Percentiles rank a stretch among this genome's conserved stretches.
Conservation (phyloP, 1,140 invertebrate genomes). For the Ostrea edulis region DNA sequence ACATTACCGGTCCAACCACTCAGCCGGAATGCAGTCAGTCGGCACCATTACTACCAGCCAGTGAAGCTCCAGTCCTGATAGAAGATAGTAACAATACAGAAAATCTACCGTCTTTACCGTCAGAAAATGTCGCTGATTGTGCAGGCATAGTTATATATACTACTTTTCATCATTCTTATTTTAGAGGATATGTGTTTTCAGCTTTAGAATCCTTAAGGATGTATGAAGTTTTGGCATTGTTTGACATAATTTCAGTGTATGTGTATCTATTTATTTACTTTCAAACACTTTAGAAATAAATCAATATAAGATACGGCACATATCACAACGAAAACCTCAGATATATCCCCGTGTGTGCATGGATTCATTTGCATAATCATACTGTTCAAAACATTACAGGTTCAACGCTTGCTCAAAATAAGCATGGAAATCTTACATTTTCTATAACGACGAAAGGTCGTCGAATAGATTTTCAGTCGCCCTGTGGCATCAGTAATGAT, state of each 20-base stretch:
- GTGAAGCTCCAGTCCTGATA: not conserved
- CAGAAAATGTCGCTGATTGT: not conserved
- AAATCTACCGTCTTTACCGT: not conserved
- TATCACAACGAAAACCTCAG: too few species aligned
- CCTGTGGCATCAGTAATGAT: conserved; percentile 13
- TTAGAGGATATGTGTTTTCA: too few species aligned
- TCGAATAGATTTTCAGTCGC: conserved; percentile 43
- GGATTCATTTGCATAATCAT: too few species aligned
- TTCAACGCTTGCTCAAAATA: not conserved
- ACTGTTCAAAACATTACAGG: not conserved
- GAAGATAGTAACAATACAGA: not conserved
- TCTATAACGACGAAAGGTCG: conserved; percentile 3
- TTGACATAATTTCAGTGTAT: too few species aligned
- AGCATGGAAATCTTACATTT: not conserved
- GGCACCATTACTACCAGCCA: not conserved
- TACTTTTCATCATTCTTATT: too few species aligned
- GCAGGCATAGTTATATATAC: too few species aligned
- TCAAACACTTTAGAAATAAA: too few species aligned
- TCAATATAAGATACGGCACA: too few species aligned
- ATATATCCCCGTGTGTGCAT: too few species aligned
- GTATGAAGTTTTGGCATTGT: too few species aligned
- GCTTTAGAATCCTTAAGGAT: too few species aligned
- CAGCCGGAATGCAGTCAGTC: not conserved
- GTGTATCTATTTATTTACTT: too few species aligned
- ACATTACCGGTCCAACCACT: not conserved